Base-by-base conservation (phyloP, 2,113 vertebrate genomes). In the Hydrolagus affinis region DNA sequence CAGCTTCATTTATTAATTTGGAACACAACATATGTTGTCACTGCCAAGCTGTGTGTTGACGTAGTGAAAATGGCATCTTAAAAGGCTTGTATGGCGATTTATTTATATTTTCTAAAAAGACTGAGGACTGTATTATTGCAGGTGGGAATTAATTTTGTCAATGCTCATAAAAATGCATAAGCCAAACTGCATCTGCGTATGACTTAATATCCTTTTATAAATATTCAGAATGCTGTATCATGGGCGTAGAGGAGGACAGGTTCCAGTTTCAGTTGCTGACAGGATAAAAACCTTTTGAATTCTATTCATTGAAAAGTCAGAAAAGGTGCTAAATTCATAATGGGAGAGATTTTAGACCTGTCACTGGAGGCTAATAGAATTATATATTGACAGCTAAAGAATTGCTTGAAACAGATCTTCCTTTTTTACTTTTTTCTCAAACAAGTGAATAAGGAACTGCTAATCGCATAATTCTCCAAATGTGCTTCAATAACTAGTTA, bases 331-430 rank as follows among this genome's bases (percentile, higher is more conserved):
- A 78, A 59, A 59, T 23, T 14, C 10, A 60, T 25, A 30, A 64
- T 80, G 15, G 62, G 9, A 56, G 15, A 4, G 23, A 57, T 23
- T 11, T 30, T 83, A 30, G 25, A 68, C 62, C 23, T 60, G n/a
- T 80, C n/a, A 28, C 28, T 68, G 62, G 62, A 17, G 66, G 78
- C 78, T 83, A 68, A 83, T 21, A 32, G 25, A 14, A 83, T 83
- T 83, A 68, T 8, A 32, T 66, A 10, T 66, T 17, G 17, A 68
- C 15, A 15, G 17, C 64, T 66, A 12, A 64, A 83, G 78, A 62
- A 83, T 68, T 64, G 30, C 62, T 66, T 17, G 7, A 83, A 83
- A 83, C 78, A 17, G 23, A 30, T 11, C 60, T 12, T 44, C 28
- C 60, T 21, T 66, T 60, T 25, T 78, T n/a, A n/a, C n/a, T 12